Evolutionary conservation across 2,888 invertebrate species (phyloP).

Genomic region (Endomychus coccineus): DNA sequence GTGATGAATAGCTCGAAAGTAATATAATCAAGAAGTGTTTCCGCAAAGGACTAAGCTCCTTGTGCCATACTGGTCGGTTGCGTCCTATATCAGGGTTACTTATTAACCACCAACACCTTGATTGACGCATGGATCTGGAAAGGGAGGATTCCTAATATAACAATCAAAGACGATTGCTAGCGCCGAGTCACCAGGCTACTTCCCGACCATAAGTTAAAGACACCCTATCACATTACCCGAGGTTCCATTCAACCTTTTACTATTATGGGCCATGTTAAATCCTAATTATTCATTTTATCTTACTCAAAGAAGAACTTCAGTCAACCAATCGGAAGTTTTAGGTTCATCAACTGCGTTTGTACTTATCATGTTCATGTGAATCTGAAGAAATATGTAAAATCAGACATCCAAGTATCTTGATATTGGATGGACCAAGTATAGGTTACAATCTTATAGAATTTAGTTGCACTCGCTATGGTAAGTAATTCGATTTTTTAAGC

Average conservation of each 20-base stretch:
- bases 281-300: no score
- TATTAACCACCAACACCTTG: conserved; percentile 16
- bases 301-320: no score
- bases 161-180: conserved; percentile 38
- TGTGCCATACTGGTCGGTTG: conserved; percentile 1
- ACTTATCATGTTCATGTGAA: no score
- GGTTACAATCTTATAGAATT: no score
- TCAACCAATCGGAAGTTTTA: no score
- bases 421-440: no score
- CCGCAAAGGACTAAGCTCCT: neutral
- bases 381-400: no score
- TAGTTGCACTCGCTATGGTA: no score
- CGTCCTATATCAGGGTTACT: conserved; percentile 13
- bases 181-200: conserved; percentile 29
- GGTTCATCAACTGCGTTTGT: no score
- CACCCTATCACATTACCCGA: conserved; percentile 36
- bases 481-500: no score
- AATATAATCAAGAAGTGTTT: conserved; percentile 29
- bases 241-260: conserved; percentile 36
- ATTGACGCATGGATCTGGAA: conserved; percentile 28
- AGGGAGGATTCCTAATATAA: conserved; percentile 36
- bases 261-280: conserved; percentile 26
- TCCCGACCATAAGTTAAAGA: conserved; percentile 35
- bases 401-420: no score
- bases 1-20: conserved; percentile 41